Conservation (phyloP, 2,113 vertebrate genomes). For the Corydoras sp. region DNA sequence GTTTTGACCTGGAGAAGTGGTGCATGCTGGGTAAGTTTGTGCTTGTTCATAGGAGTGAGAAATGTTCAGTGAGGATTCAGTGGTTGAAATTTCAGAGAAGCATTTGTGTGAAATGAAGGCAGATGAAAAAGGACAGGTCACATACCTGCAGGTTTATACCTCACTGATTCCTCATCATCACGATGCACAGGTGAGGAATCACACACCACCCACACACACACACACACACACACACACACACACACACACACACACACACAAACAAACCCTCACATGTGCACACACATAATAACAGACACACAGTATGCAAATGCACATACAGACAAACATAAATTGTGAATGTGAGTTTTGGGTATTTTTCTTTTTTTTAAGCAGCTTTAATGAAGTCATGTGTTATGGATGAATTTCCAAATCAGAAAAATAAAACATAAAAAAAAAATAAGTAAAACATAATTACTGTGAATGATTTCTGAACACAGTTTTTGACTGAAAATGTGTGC, state of each 20-base stretch:
- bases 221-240: too few relatives aligned
- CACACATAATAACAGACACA: not conserved
- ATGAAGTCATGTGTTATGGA: too few relatives aligned
- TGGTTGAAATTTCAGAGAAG: constrained; percentile 7
- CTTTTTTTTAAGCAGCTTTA: too few relatives aligned
- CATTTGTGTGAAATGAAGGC: constrained; percentile 38
- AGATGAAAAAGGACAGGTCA: constrained; percentile 41
- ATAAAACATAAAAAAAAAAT: too few relatives aligned
- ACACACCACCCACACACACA: constrained; percentile 14
- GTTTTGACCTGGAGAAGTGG: not conserved
- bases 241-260: not conserved
- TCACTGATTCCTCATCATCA: constrained; percentile 31
- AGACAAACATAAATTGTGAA: not conserved
- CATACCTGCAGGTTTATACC: constrained; percentile 37
- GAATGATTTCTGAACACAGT: too few relatives aligned
- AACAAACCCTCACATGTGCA: not conserved
- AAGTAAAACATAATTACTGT: too few relatives aligned
- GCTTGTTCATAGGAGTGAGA: constrained; percentile 25
- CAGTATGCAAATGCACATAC: not conserved
- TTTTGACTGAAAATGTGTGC: too few relatives aligned
- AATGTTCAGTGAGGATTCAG: constrained; percentile 8
- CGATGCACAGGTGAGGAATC: constrained; percentile 27
- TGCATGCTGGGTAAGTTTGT: not conserved
- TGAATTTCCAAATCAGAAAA: too few relatives aligned
- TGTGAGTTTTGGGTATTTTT: too few relatives aligned